Conservation (phyloP, 2,797 vertebrate species). For the Bucorvus abyssinicus region DNA sequence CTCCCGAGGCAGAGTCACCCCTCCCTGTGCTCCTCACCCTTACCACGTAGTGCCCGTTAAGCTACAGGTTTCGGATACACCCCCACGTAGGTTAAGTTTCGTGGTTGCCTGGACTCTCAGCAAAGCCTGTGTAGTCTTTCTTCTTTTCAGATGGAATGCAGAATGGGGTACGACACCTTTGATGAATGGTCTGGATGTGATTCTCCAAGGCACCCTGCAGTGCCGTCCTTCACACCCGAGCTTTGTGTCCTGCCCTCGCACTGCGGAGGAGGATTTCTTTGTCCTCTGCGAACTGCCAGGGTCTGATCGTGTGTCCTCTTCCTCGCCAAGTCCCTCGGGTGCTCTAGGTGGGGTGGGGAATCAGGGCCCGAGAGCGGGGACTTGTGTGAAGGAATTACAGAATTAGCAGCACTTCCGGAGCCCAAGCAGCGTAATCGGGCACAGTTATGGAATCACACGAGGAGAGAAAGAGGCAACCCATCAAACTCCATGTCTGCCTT, state of each 20-base stretch:
- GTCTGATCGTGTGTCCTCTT: neutral
- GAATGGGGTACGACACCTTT: neutral
- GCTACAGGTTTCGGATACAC: neutral
- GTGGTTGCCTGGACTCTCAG: neutral
- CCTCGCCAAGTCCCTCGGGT: neutral
- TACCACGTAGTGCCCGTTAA: neutral
- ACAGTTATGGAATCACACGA: accelerated
- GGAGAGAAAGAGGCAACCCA: neutral
- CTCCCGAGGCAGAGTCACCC: neutral
- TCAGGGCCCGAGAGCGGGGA: accelerated
- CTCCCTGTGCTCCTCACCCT: neutral
- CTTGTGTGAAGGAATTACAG: neutral
- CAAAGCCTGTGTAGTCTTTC: neutral
- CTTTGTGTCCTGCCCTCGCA: neutral
- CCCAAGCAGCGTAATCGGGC: too few relatives aligned
- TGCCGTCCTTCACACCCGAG: accelerated
- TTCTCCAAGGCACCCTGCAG: neutral
- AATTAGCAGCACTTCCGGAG: neutral
- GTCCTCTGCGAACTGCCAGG: neutral
- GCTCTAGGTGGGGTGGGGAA: neutral
- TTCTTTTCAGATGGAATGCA: neutral
- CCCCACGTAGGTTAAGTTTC: neutral
- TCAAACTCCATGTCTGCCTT: neutral
- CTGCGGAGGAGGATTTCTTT: neutral
- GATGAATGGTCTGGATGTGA: neutral